Percentiles rank a stretch among this genome's conserved stretches.
phyloP scores from a whole-genome alignment of 2,888 invertebrate genomes.

The Acleris laterana region DNA sequence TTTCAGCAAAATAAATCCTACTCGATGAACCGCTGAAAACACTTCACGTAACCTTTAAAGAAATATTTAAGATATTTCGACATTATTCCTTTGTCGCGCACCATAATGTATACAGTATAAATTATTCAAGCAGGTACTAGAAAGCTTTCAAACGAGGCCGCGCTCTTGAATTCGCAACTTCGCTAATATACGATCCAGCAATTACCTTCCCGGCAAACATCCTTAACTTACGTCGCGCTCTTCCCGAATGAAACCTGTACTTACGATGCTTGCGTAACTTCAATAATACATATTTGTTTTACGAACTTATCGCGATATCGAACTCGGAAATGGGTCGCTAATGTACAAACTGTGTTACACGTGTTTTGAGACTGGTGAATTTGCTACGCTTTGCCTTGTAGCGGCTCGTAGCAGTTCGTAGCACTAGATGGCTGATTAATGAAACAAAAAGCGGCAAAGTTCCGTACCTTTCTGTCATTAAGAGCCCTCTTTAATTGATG shows the following conservation, averaged over 20 bases:
- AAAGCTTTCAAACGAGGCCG: constrained; percentile 44
- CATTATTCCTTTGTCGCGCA: constrained; percentile 1
- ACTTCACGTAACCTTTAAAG: background rate
- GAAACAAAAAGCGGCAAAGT: too few relatives aligned
- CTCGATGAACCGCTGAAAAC: background rate
- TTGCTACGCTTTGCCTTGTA: too few relatives aligned
- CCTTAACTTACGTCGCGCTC: constrained; percentile 48
- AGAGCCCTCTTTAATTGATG: too few relatives aligned
- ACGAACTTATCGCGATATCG: constrained; percentile 20
- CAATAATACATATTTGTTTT: constrained; percentile 29
- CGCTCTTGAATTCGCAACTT: constrained; percentile 49
- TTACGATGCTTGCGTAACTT: constrained; percentile 51
- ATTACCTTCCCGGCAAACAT: constrained; percentile 61
- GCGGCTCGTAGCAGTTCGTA: too few relatives aligned
- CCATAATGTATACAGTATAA: background rate
- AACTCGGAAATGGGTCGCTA: background rate
- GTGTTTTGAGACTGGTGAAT: background rate
- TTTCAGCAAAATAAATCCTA: too few relatives aligned
- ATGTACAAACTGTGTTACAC: background rate
- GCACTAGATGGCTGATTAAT: too few relatives aligned
- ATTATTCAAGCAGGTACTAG: constrained; percentile 21
- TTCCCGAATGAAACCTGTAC: constrained; percentile 46
- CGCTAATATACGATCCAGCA: constrained; percentile 59
- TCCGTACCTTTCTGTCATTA: too few relatives aligned
- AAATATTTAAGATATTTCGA: too few relatives aligned